Evolutionary conservation across 2,797 vertebrate genomes (phyloP).

Genomic region (Sebastes trivittatus): DNA sequence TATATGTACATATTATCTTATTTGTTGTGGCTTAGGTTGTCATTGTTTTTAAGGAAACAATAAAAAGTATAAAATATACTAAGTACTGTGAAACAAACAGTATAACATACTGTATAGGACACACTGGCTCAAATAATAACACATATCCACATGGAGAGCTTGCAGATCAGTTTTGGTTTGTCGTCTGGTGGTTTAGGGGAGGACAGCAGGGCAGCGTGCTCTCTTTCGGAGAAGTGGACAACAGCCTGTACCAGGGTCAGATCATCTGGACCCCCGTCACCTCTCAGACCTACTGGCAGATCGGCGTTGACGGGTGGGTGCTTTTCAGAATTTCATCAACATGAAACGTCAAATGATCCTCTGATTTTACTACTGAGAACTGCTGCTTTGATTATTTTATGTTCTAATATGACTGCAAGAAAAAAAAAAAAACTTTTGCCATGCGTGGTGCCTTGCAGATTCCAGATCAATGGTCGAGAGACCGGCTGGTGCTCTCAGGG

Average conservation of each 20-base stretch:
- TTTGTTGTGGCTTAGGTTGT: too few relatives aligned
- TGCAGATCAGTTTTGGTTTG: background rate
- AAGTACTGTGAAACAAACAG: background rate
- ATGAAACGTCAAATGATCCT: background rate
- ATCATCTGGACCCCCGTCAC: constrained; percentile 84
- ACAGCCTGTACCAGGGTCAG: constrained; percentile 71
- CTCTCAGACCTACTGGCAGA: constrained; percentile 83
- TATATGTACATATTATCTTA: too few relatives aligned
- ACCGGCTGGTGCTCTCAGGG: constrained; percentile 78
- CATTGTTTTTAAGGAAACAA: too few relatives aligned
- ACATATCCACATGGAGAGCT: background rate
- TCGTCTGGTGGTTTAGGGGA: constrained; percentile 53
- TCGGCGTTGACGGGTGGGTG: constrained; percentile 79
- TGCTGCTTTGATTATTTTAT: background rate
- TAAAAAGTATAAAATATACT: background rate
- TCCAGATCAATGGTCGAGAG: constrained; percentile 65
- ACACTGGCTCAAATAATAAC: background rate
- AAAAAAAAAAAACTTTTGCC: background rate
- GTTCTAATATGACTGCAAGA: background rate
- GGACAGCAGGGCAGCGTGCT: constrained; percentile 78
- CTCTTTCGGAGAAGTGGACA: constrained; percentile 78
- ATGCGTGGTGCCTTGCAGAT: constrained; percentile 61
- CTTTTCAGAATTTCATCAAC: background rate
- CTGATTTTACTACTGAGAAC: background rate
- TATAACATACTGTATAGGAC: background rate